Conservation (phyloP, 2,113 vertebrate species). For the Pangasianodon gigas region DNA sequence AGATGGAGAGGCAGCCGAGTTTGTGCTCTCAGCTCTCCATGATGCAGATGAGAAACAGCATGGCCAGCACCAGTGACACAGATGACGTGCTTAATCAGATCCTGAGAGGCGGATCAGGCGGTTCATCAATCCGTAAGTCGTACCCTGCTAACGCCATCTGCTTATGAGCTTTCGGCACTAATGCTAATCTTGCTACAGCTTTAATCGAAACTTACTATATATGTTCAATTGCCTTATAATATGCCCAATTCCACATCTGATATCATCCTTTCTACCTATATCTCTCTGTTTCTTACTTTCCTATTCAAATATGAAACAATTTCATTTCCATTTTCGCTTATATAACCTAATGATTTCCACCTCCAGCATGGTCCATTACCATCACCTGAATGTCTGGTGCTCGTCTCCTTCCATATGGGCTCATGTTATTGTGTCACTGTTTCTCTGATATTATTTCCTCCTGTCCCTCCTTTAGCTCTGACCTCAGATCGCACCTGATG, state of each 20-base stretch:
- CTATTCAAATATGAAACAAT: neutral
- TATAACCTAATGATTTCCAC: constrained; percentile 17
- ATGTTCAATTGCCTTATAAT: neutral
- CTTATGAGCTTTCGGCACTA: neutral
- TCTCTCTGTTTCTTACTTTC: neutral
- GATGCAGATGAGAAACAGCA: constrained; percentile 97
- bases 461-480: constrained; percentile 60
- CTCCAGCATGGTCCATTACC: constrained; percentile 9
- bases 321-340: neutral
- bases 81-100: constrained; percentile 95
- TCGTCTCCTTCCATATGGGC: constrained; percentile 26
- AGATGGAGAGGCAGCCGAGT: constrained; percentile 88
- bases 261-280: neutral
- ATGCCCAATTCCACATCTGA: neutral
- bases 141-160: neutral
- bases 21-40: constrained; percentile 94
- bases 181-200: neutral
- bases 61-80: constrained; percentile 90
- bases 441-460: constrained; percentile 57
- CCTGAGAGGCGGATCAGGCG: constrained; percentile 82
- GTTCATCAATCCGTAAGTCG: constrained; percentile 88
- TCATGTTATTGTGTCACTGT: constrained; percentile 30
- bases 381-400: constrained; percentile 24
- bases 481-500: constrained; percentile 58
- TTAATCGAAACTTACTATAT: constrained; percentile 8